These are phyloP conservation scores for Drosophila watanabei DNA, from an alignment of 1,140 invertebrate genomes.

Conservation along the genomic window DNA sequence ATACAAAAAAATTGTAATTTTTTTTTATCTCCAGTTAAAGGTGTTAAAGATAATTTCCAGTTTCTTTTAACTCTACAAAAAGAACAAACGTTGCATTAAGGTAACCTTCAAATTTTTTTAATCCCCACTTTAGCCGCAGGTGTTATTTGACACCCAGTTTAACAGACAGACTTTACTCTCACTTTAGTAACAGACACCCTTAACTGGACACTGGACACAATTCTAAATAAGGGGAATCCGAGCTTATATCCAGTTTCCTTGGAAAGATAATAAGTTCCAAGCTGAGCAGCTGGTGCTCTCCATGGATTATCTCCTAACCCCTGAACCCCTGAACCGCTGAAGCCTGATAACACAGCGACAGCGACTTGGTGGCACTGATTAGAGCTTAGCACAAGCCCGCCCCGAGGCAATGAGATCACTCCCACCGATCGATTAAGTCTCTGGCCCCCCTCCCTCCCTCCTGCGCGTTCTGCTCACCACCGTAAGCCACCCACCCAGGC, in stretches of 20 bases:
- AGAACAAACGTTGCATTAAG: not conserved
- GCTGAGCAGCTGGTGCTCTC: not conserved
- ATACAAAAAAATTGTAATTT: no score
- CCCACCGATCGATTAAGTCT: conserved; percentile 34
- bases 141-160: not conserved
- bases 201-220: not conserved
- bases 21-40: no score
- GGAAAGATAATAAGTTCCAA: not conserved
- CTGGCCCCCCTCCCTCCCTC: not conserved
- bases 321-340: not conserved
- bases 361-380: conserved; percentile 24
- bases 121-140: not conserved
- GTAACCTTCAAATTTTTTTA: no score
- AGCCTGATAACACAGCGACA: conserved; percentile 22
- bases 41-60: no score
- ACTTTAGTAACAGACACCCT: not conserved
- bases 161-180: not conserved
- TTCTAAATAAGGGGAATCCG: no score
- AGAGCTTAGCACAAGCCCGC: conserved; percentile 2
- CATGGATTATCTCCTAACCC: not conserved
- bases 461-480: not conserved
- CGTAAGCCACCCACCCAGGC: conserved; percentile 6
- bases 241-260: not conserved
- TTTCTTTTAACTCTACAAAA: no score
- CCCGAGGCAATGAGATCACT: conserved; percentile 41